Evolutionary conservation across 1,140 invertebrate species (phyloP), one percentile per base, ranked within the genome.

Genomic region (Helicoverpa zea): DNA sequence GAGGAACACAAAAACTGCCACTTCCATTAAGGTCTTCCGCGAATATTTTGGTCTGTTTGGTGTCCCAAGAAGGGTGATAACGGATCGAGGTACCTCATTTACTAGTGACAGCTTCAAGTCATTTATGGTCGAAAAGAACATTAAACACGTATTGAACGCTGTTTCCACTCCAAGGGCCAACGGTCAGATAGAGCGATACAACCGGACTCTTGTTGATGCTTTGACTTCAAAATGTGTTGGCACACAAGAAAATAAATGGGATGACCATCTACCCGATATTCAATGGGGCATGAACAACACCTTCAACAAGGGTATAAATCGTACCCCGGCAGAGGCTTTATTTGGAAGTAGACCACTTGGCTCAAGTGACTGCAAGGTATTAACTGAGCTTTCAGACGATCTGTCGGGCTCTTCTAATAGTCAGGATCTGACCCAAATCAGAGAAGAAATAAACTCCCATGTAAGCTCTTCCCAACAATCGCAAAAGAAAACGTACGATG

Each of bases 41-140:
- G 59, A 80, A 52, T 80, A 80, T 64, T 77, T 80, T 70, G 23
- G 66, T 30, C 16, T 73, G 1, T 83, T 83, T 56, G 81, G 81
- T 58, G 43, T 77, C 12, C 81, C 81, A n/a, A 72, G 13, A 3
- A 61, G 77, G 30, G 13, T 82, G 0, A 79, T 82, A 13, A 43
- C 70, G 9, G 81, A 82, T 47, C 63, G 63, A 16, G 81, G 59
- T 5, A 43, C 77, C 4, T 75, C 35, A 12, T 82, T 79, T 35
- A 82, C 81, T 0, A 66, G 54, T 30, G 14, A 66, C 9, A 11
- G 2, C 3, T 66, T 66, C 13, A 43, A 43, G n/a, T 5, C 11
- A 7, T 64, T 43, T 64, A 43, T 35, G 14, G 13, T 14, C 12
- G 30, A 64, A 29, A 16, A 64, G 35, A 30, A 30, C 7, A 43